A percentile compares a stretch with the other conserved stretches of the same genome.
Conservation (phyloP, 2,888 invertebrate genomes). For the Osedax fenrisi region DNA sequence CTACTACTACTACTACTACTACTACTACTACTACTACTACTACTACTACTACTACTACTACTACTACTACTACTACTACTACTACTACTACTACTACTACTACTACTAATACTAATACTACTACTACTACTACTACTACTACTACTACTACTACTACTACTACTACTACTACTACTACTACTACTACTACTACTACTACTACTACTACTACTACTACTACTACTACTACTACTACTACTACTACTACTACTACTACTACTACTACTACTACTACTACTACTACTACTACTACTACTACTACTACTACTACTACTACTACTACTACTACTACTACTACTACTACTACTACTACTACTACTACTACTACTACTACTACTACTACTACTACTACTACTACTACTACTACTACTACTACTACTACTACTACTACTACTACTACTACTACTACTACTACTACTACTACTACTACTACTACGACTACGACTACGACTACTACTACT, state of each 20-base stretch:
- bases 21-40: too few species aligned
- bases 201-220: too few species aligned
- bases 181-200: too few species aligned
- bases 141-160: too few species aligned
- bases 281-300: conserved; percentile 30
- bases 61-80: too few species aligned
- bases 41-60: too few species aligned
- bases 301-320: conserved; percentile 26
- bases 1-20: too few species aligned
- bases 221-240: too few species aligned
- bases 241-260: conserved; percentile 29
- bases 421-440: conserved; percentile 29
- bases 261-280: conserved; percentile 31
- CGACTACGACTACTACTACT: conserved; percentile 10
- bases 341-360: conserved; percentile 12
- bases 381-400: conserved; percentile 27
- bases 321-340: conserved; percentile 28
- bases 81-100: too few species aligned
- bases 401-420: conserved; percentile 29
- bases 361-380: conserved; percentile 19
- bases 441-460: conserved; percentile 29
- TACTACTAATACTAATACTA: too few species aligned
- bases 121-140: too few species aligned
- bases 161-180: too few species aligned
- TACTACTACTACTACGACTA: conserved; percentile 1